These are phyloP conservation scores for Mimumesa dahlbomi DNA, from an alignment of 2,888 invertebrate genomes.

Conservation along the genomic window DNA sequence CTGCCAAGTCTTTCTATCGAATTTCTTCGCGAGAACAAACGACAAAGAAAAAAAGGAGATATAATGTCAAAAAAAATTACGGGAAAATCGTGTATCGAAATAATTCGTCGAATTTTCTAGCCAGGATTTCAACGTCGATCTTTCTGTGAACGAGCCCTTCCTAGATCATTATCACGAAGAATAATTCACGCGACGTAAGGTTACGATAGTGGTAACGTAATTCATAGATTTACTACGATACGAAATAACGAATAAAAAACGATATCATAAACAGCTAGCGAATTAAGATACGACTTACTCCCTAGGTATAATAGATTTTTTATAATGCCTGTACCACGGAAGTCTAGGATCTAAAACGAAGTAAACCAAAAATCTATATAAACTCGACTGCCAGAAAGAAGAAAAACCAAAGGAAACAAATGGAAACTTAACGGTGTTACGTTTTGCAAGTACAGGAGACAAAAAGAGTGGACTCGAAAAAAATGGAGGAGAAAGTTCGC, in stretches of 20 bases:
- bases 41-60: background rate
- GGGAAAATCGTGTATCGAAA: background rate
- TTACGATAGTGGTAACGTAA: constrained; percentile 35
- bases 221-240: constrained; percentile 56
- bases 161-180: constrained; percentile 23
- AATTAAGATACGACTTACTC: constrained; percentile 56
- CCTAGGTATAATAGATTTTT: constrained; percentile 64
- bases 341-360: constrained; percentile 26
- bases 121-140: background rate
- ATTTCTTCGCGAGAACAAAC: no score
- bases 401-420: no score
- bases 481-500: constrained; percentile 27
- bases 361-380: constrained; percentile 21
- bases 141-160: constrained; percentile 2
- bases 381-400: constrained; percentile 28
- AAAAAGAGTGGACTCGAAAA: constrained; percentile 6
- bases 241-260: constrained; percentile 41
- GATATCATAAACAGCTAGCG: constrained; percentile 60
- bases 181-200: constrained; percentile 1
- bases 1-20: no score
- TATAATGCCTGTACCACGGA: constrained; percentile 57
- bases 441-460: constrained; percentile 16
- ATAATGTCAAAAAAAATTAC: no score
- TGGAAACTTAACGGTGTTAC: constrained; percentile 15
- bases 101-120: background rate